Conservation (phyloP, 30 jellyfish, hydroid and myxozoan species). For the Aurelia sp. region DNA sequence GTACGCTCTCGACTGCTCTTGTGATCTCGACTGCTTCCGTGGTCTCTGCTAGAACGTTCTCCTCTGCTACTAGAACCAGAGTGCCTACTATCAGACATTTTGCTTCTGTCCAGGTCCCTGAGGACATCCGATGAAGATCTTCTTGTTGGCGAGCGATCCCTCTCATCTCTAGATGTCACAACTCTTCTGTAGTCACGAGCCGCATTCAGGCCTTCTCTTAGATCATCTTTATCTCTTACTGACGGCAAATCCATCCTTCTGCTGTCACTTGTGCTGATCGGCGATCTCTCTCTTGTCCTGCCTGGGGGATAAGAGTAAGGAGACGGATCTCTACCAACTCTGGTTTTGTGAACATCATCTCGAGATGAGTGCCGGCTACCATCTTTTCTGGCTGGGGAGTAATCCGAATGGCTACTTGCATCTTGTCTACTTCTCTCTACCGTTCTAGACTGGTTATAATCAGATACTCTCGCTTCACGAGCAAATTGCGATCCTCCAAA, state of each 20-base stretch:
- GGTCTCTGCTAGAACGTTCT: too few relatives aligned
- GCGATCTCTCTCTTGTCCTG: conserved; percentile 72
- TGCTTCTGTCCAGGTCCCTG: conserved; percentile 32
- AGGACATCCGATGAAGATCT: conserved; percentile 1
- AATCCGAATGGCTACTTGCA: conserved; percentile 1
- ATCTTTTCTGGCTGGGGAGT: conserved; percentile 37
- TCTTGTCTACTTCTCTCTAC: conserved; percentile 49
- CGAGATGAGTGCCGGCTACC: conserved; percentile 52
- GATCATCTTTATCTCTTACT: conserved; percentile 27
- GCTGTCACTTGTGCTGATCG: conserved; percentile 45
- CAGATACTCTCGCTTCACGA: conserved; percentile 24
- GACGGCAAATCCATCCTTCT: conserved; percentile 35
- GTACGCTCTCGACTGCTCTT: conserved; percentile 55
- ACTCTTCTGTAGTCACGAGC: conserved; percentile 60
- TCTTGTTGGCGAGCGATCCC: conserved; percentile 34
- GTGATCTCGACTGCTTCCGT: too few relatives aligned
- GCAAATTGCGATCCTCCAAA: conserved; percentile 56
- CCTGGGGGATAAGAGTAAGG: conserved; percentile 31
- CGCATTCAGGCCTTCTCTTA: conserved; percentile 22
- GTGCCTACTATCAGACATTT: conserved; percentile 12
- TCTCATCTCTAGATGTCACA: conserved; percentile 52
- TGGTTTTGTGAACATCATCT: conserved; percentile 35
- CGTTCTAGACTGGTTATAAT: conserved; percentile 17
- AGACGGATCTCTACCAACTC: conserved; percentile 37
- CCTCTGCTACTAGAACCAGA: conserved; percentile 26